These are phyloP conservation scores for Zapus hudsonius DNA, from an alignment of 2,113 vertebrate genomes.

Conservation along the genomic window DNA sequence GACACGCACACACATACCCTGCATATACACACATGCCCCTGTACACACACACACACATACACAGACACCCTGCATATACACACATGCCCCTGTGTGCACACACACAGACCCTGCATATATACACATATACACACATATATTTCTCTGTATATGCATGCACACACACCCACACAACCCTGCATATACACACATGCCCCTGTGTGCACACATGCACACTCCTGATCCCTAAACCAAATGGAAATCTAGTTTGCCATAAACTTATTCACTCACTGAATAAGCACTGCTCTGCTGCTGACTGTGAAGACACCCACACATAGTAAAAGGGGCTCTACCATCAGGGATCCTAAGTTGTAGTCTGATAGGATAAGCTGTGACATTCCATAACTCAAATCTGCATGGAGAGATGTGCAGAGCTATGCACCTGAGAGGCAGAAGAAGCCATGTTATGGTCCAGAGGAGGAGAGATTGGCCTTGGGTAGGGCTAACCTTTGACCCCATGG, in stretches of 20 bases:
- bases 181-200: too few relatives aligned
- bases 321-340: accelerated
- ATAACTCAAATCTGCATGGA: neutral
- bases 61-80: too few relatives aligned
- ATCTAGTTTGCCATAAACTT: neutral
- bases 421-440: neutral
- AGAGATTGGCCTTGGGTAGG: neutral
- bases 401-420: accelerated
- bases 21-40: too few relatives aligned
- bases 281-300: neutral
- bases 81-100: accelerated
- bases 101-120: accelerated
- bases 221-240: neutral
- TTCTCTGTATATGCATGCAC: accelerated
- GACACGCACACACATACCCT: too few relatives aligned
- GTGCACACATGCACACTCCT: accelerated
- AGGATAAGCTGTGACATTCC: neutral
- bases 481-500: neutral
- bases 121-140: too few relatives aligned
- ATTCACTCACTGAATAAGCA: accelerated
- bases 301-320: neutral
- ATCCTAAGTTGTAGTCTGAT: too few relatives aligned
- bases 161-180: neutral
- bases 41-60: neutral
- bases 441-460: neutral